Conservation (phyloP, 2,888 invertebrate genomes). For the Thymelicus sylvestris region DNA sequence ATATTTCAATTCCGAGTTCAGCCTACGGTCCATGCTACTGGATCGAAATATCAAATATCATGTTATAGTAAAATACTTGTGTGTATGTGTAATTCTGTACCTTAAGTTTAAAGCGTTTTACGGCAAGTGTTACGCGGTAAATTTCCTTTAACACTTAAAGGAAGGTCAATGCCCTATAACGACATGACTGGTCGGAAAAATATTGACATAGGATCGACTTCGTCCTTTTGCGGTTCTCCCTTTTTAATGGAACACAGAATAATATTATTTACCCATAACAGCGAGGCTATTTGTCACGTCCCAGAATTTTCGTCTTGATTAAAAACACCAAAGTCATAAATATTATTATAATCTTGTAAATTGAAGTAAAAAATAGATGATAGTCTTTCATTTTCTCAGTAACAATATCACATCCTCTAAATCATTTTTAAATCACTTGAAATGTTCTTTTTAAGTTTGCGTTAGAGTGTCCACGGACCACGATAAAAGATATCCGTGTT, state of each 20-base stretch:
- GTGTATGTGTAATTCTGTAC: no score
- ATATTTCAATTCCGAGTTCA: no score
- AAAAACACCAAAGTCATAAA: conserved; percentile 12
- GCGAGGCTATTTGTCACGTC: conserved; percentile 7
- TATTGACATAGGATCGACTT: conserved; percentile 57
- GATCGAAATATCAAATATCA: no score
- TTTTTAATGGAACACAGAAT: conserved; percentile 45
- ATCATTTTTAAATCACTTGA: no score
- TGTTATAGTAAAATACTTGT: no score
- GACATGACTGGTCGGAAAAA: conserved; percentile 57
- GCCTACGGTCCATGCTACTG: no score
- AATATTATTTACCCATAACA: conserved; percentile 44
- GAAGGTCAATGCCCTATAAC: conserved; percentile 61
- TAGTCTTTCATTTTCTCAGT: no score
- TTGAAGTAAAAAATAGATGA: no score
- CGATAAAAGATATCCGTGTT: no score
- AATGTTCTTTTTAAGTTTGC: no score
- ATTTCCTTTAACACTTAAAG: conserved; percentile 43
- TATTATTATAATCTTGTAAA: neutral
- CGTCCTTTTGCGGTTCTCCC: conserved; percentile 41
- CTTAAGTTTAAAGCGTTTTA: neutral
- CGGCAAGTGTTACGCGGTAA: conserved; percentile 17
- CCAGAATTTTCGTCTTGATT: conserved; percentile 21
- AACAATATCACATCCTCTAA: no score
- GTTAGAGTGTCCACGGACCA: no score